A percentile compares a stretch with the other conserved stretches of the same genome.
Conservation (phyloP, 2,888 invertebrate genomes). For the Xestia rhomboidea region DNA sequence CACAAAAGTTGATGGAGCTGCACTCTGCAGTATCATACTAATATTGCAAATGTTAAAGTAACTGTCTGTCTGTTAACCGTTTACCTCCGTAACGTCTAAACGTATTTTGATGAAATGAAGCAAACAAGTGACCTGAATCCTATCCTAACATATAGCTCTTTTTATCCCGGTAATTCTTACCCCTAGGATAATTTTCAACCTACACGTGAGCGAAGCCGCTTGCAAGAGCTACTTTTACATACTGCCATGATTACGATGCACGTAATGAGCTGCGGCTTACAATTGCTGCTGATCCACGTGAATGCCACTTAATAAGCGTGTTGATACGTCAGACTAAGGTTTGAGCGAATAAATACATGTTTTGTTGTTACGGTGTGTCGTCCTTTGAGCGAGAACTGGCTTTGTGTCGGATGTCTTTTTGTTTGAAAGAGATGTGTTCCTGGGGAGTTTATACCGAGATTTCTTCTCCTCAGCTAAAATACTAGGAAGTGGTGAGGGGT, state of each 20-base stretch:
- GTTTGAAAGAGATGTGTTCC: neutral
- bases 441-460: neutral
- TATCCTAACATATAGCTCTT: neutral
- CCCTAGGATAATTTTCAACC: neutral
- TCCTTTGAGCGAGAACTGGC: neutral
- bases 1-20: conserved; percentile 8
- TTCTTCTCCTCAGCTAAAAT: neutral
- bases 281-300: conserved; percentile 55
- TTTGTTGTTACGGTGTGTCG: conserved; percentile 18
- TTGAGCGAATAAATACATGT: conserved; percentile 34
- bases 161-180: neutral
- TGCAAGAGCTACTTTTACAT: conserved; percentile 8
- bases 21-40: conserved; percentile 1
- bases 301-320: conserved; percentile 44
- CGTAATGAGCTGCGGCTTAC: conserved; percentile 45
- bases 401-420: neutral
- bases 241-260: conserved; percentile 46
- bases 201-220: neutral
- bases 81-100: neutral
- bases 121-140: neutral
- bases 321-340: conserved; percentile 52
- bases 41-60: neutral
- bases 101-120: neutral
- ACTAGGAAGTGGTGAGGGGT: neutral
- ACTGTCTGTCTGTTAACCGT: neutral